These are phyloP conservation scores for Nemoura dubitans DNA, from an alignment of 2,888 invertebrate species.

Conservation along the genomic window DNA sequence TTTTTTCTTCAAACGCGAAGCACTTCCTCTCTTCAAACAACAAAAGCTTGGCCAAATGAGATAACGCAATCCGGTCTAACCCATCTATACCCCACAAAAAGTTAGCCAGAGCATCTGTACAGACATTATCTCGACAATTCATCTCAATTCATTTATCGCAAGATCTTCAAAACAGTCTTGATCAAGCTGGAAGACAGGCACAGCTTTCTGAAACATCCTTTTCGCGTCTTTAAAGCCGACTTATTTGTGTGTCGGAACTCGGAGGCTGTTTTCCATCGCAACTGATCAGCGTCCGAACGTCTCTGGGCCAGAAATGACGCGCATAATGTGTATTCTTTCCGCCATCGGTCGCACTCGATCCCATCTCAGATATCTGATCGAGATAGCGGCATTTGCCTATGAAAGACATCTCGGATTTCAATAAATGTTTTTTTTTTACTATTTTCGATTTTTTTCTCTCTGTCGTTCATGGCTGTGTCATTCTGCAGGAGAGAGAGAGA, in stretches of 20 bases:
- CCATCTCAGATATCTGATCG: constrained; percentile 16
- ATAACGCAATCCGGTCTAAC: not conserved
- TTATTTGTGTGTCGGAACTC: not conserved
- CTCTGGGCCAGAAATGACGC: constrained; percentile 28
- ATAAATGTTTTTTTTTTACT: not conserved
- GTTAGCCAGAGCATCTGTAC: not conserved
- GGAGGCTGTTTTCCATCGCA: constrained; percentile 33
- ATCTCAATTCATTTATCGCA: not conserved
- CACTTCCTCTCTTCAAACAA: too few relatives aligned
- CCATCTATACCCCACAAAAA: not conserved
- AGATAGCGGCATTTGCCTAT: constrained; percentile 36
- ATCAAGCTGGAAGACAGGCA: not conserved
- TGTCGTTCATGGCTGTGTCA: constrained; percentile 27
- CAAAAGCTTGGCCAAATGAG: too few relatives aligned
- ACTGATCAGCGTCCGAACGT: constrained; percentile 20
- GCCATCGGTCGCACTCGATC: not conserved
- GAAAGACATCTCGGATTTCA: constrained; percentile 32
- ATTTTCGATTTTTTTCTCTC: not conserved
- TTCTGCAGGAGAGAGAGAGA: constrained; percentile 12
- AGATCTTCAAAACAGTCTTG: not conserved
- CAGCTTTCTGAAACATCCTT: not conserved
- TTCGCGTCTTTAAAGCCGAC: not conserved
- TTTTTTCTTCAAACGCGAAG: too few relatives aligned
- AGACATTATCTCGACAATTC: not conserved
- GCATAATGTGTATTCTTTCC: not conserved